Evolutionary conservation across 2,888 invertebrate genomes (phyloP), one percentile per base, ranked within the genome.

Genomic region (Drosophila demipolita): DNA sequence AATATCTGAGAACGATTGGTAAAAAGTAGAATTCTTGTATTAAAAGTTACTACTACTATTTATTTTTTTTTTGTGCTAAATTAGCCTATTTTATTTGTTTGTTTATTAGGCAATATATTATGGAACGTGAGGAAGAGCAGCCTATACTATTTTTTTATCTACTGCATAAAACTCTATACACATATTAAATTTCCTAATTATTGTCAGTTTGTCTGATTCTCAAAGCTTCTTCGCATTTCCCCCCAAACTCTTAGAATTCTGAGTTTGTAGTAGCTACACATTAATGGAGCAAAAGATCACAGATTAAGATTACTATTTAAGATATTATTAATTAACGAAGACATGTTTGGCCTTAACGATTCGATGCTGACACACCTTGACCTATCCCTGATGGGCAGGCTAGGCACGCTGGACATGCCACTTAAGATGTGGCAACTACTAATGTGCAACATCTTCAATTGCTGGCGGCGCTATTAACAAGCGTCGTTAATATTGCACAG

Each of bases 371-470:
- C 71, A 71, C 74, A 78, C 78, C 74, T 81, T 74, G 62, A 65
- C 61, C 69, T 66, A 59, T 35, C 57, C 65, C 55, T 23, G 38
- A 32, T 36, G 20, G 33, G 23, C 32, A 29, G 42, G 20, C 32
- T 38, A 23, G 32, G 38, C 40, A 53, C 26, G 26, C 29, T 7
- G 45, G 32, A 54, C 4, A n/a, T 17, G 58, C 57, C 61, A 71
- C 67, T 71, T 78, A 67, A 65, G 67, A 36, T 35, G 66, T 60
- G 60, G 61, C 66, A 55, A 63, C 35, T 36, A 36, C 60, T 66
- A 55, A 73, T 64, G 48, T 60, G 61, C 40, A 77, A 70, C 78
- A 66, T 65, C 81, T 78, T 76, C 76, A 80, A 76, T 80, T 75
- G 75, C 75, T 62, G 57, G 35, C 38, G 53, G n/a, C 15, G 32